Conservation (phyloP, 2,797 vertebrate genomes). For the Scolopax rusticola region DNA sequence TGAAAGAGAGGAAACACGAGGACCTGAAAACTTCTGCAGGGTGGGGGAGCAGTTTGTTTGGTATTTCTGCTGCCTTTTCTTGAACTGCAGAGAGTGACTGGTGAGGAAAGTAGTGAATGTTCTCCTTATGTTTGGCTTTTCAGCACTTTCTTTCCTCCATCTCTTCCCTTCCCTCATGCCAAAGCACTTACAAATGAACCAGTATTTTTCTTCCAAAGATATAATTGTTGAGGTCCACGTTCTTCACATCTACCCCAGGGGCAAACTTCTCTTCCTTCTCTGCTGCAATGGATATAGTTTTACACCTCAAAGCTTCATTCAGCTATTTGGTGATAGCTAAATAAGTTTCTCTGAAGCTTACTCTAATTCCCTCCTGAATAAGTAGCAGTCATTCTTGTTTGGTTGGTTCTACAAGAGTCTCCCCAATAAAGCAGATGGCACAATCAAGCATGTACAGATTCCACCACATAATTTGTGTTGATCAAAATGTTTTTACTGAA, state of each 20-base stretch:
- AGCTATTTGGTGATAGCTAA: background rate
- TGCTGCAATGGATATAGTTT: background rate
- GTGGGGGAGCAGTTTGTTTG: background rate
- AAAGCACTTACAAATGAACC: background rate
- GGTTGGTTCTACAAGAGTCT: background rate
- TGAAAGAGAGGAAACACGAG: background rate
- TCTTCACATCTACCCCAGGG: background rate
- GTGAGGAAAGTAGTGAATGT: background rate
- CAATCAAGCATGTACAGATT: background rate
- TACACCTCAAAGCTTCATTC: background rate
- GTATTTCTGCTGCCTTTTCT: background rate
- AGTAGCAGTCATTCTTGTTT: background rate
- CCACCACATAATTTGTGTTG: background rate
- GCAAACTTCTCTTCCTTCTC: background rate
- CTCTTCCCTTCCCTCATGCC: background rate
- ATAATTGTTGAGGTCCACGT: background rate
- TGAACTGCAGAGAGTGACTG: background rate
- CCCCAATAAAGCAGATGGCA: conserved; percentile 25
- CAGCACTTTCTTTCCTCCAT: background rate
- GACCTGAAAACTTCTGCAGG: background rate
- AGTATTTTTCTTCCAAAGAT: background rate
- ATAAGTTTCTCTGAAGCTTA: background rate
- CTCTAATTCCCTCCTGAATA: background rate
- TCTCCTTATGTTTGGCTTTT: background rate
- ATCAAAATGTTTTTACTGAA: background rate